Conservation (phyloP, 2,888 invertebrate species). For the Caenorhabditis macrosperma region DNA sequence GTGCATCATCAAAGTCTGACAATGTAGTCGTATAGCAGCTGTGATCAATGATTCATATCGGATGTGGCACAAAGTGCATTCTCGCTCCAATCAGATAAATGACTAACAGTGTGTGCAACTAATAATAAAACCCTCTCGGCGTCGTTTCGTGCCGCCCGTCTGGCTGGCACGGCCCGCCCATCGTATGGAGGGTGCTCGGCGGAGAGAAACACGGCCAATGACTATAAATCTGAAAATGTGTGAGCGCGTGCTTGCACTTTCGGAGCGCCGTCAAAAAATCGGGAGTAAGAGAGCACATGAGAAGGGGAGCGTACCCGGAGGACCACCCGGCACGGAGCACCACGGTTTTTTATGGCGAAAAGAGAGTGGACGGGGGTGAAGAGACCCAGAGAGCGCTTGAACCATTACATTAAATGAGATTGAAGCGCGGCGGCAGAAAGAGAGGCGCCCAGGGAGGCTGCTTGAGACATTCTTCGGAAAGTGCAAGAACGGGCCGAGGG, state of each 20-base stretch:
- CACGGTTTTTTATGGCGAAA: constrained; percentile 43
- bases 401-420: constrained; percentile 60
- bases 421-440: constrained; percentile 29
- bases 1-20: constrained; percentile 15
- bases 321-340: constrained; percentile 49
- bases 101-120: constrained; percentile 38
- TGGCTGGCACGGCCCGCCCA: constrained; percentile 43
- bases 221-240: constrained; percentile 54
- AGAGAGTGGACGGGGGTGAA: constrained; percentile 6
- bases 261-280: constrained; percentile 21
- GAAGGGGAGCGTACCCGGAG: constrained; percentile 4
- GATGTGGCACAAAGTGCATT: neutral
- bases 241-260: constrained; percentile 51
- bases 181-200: constrained; percentile 3
- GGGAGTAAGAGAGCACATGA: constrained; percentile 12
- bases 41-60: constrained; percentile 50
- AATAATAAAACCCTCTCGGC: neutral
- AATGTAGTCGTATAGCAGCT: constrained; percentile 28
- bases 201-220: constrained; percentile 22
- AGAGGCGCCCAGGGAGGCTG: constrained; percentile 27
- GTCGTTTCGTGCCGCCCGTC: constrained; percentile 25
- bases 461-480: constrained; percentile 46
- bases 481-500: constrained; percentile 21
- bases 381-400: constrained; percentile 17
- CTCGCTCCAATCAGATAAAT: constrained; percentile 32